Evolutionary conservation across 2,797 vertebrate genomes (phyloP), one percentile per base, ranked within the genome.

Genomic region (Microctenopoma lineatum): DNA sequence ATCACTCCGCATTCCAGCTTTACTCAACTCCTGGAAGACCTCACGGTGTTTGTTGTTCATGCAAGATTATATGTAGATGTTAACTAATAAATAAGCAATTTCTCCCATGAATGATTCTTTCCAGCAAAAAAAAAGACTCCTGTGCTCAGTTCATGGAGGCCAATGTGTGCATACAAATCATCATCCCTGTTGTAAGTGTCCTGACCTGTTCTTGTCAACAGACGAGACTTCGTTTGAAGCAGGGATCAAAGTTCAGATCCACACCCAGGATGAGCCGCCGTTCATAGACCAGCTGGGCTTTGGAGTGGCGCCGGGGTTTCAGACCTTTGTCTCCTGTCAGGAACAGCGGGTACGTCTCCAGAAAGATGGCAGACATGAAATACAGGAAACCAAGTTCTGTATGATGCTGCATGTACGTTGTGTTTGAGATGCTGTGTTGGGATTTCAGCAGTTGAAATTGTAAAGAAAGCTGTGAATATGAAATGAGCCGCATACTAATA

Each of bases 251-350:
- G 98, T 99, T 74, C 98, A 99, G 94, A 99, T 99, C 91, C 98
- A 99, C 90, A 96, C 95, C 76, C 98, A 99, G 90, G 96, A 99
- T 0, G 98, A 99, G 80, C 98, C 98, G 0, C 97, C 98, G 0
- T 96, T 98, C 85, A 99, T 99, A 9, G 97, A 99, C 93, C 98
- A 99, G 93, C 94, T 99, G 91, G 98, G 98, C 66, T 99, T 99
- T 0, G 97, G 98, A 10, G 97, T 98, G 81, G 96, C 98, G 0
- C 98, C 97, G 0, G 98, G 98, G 25, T 99, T 99, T 90, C 98
- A 99, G 94, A 99, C 98, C 34, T 99, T 99, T 25, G 98, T 99
- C 73, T 97, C 98, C 86, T 99, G 98, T 92, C 98, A 99, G 91
- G 97, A 99, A 81, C 98, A 99, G 84, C 92, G 97, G 95, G 98